phyloP scores from a whole-genome alignment of 2,113 vertebrate genomes.

The Brachirus orientalis region DNA sequence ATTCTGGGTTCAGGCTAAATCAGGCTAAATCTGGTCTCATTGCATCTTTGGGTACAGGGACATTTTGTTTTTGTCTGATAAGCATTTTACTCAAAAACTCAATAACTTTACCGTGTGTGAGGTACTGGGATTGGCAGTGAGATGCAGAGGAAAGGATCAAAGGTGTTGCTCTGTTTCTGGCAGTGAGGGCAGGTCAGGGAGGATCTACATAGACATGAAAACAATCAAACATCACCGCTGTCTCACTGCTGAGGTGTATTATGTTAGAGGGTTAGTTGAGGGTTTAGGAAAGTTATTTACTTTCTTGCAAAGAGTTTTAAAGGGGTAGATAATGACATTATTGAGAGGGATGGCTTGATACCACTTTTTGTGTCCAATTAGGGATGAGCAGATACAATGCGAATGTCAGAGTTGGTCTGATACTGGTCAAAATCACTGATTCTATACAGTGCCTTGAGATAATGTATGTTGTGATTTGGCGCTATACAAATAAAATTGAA shows the following conservation, averaged over 20 bases:
- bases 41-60: slow-evolving; percentile 16
- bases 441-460: no score
- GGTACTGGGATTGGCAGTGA: slow-evolving; percentile 97
- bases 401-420: no score
- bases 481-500: no score
- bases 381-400: no score
- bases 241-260: no score
- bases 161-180: slow-evolving; percentile 99
- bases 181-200: slow-evolving; percentile 98
- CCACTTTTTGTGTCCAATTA: no score
- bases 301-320: not conserved
- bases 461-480: no score
- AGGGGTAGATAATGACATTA: not conserved
- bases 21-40: not conserved
- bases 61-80: slow-evolving; percentile 8
- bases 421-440: no score
- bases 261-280: not conserved
- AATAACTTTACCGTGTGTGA: slow-evolving; percentile 89
- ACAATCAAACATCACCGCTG: not conserved
- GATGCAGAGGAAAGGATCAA: slow-evolving; percentile 98
- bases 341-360: not conserved
- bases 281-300: not conserved
- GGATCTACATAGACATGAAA: slow-evolving; percentile 81
- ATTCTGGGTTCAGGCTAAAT: slow-evolving; percentile 19
- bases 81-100: not conserved